These are phyloP conservation scores for Cherax quadricarinatus DNA, from an alignment of 1,140 invertebrate genomes.

Conservation along the genomic window DNA sequence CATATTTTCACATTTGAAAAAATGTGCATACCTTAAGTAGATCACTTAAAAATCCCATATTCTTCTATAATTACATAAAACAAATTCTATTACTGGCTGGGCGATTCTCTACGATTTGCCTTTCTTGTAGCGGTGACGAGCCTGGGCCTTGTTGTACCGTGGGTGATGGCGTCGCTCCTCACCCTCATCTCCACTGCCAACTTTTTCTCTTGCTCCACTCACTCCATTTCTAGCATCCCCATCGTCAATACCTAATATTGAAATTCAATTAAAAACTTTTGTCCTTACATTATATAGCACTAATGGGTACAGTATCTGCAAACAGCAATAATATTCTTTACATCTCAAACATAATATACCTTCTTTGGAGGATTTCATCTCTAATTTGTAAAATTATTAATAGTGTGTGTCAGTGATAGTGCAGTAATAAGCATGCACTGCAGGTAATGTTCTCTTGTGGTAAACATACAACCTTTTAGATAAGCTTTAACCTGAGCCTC, in stretches of 20 bases:
- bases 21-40: not conserved
- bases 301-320: too few relatives aligned
- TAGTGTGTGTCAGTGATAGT: too few relatives aligned
- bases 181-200: not conserved
- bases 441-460: too few relatives aligned
- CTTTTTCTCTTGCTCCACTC: not conserved
- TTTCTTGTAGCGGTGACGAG: slow-evolving; percentile 48
- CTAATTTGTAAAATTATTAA: too few relatives aligned
- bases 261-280: not conserved
- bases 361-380: too few relatives aligned
- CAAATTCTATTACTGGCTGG: not conserved
- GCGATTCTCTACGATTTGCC: slow-evolving; percentile 41
- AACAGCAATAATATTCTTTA: too few relatives aligned
- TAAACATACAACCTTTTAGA: too few relatives aligned
- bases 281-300: too few relatives aligned
- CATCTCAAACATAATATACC: too few relatives aligned
- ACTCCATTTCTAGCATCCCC: slow-evolving; percentile 26
- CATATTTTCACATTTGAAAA: not conserved
- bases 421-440: too few relatives aligned
- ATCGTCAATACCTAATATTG: slow-evolving; percentile 17
- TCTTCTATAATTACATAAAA: not conserved
- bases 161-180: slow-evolving; percentile 44
- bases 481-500: too few relatives aligned
- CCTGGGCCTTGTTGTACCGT: slow-evolving; percentile 46
- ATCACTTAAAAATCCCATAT: not conserved